phyloP scores from a whole-genome alignment of 1,140 invertebrate species.

The Calliopsis andreniformis region DNA sequence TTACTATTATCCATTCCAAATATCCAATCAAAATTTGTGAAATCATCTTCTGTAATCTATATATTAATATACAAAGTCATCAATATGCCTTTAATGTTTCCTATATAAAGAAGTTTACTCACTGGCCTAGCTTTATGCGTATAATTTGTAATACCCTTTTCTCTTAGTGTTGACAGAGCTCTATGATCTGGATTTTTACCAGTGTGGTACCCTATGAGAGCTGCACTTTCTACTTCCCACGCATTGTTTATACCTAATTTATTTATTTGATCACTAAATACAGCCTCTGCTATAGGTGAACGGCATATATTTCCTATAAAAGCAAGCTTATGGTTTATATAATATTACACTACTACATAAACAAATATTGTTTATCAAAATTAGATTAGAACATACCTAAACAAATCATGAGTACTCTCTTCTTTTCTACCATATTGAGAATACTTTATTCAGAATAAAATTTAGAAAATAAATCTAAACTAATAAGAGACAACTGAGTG shows the following conservation, averaged over 20 bases:
- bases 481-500: no score
- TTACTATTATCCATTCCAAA: conserved; percentile 96
- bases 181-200: conserved; percentile 89
- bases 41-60: conserved; percentile 87
- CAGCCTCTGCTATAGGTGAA: conserved; percentile 95
- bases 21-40: conserved; percentile 91
- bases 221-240: conserved; percentile 94
- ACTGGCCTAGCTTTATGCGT: conserved; percentile 89
- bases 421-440: conserved; percentile 59
- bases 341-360: not conserved
- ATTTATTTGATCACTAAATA: conserved; percentile 88
- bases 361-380: not conserved
- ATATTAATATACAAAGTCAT: conserved; percentile 31
- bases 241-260: conserved; percentile 82
- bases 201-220: conserved; percentile 90
- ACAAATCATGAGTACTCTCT: conserved; percentile 82
- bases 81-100: not conserved
- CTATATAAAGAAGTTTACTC: conserved; percentile 39
- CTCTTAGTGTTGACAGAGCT: conserved; percentile 86
- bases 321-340: not conserved
- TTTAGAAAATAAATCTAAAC: no score
- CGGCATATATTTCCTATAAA: conserved; percentile 93
- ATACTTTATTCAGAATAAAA: not conserved
- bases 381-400: conserved; percentile 74
- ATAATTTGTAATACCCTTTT: conserved; percentile 87